Evolutionary conservation across 2,888 invertebrate species (phyloP), one percentile per base, ranked within the genome.

Genomic region (Mythimna vitellina): DNA sequence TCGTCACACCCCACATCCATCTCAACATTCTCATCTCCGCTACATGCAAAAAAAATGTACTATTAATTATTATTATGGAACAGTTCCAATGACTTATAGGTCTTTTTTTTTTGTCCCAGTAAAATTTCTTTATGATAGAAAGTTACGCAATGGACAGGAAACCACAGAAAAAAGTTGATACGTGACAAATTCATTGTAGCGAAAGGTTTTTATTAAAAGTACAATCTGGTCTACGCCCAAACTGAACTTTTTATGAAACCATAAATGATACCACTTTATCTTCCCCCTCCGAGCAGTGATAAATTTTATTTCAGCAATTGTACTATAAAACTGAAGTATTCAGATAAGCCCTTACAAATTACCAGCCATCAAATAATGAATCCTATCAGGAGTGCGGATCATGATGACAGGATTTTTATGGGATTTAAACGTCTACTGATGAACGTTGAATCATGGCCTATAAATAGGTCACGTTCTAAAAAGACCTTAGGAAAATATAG

Each of bases 171-270:
- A 42, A 42, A 42, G 5, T 4, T 1, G 9, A 38, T 5, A 42
- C 42, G 6, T 46, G 20, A 46, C 46, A 46, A 20, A 46, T 46
- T 7, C 46, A 46, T 46, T 46, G 17, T 46, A 20, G 20, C 46
- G 17, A 46, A 46, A 46, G 17, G 17, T 29, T 70, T 70, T 57
- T 57, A 49, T 22, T 29, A 25, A 63, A 62, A 75, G 29, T 8
- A 53, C 25, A 76, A 42, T 53, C 51, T 42, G 65, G 25, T 58
- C n/a, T n/a, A 53, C 7, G 17, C 29, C 49, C 17, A 65, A 54
- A 60, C 51, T 66, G 51, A 76, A 76, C 32, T 42, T 76, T 75
- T 75, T 58, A 73, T 73, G 76, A 65, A 73, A 76, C 76, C 53
- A 73, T 76, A 46, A 74, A 72, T 46, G 75, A 9, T 51, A 35